Evolutionary conservation across 2,797 vertebrate genomes (phyloP).

Genomic region (Bucorvus abyssinicus): DNA sequence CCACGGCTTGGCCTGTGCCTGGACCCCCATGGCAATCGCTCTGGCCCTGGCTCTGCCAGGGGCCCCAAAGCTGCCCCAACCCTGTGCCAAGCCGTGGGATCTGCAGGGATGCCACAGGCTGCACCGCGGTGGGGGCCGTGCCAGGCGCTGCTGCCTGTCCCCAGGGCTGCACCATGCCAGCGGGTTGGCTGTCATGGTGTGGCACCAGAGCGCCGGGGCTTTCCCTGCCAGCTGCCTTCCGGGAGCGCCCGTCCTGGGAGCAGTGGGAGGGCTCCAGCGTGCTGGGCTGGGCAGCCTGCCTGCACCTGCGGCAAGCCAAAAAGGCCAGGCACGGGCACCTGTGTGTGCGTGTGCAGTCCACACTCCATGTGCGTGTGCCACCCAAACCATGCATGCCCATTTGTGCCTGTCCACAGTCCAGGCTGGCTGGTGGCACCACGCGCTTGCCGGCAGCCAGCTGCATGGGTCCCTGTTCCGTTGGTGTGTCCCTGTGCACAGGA

Average conservation of each 20-base stretch:
- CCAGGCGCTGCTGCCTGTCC: not conserved
- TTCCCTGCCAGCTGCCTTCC: not conserved
- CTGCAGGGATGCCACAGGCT: not conserved
- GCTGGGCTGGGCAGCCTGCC: not conserved
- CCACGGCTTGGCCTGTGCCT: fast-evolving
- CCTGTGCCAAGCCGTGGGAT: fast-evolving
- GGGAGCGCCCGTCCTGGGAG: not conserved
- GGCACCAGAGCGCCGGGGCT: not conserved
- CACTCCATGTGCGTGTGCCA: fast-evolving
- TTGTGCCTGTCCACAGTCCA: fast-evolving
- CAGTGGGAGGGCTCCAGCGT: not conserved
- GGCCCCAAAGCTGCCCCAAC: fast-evolving
- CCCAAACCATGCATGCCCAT: fast-evolving
- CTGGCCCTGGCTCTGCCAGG: not conserved
- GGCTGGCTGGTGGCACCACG: not conserved
- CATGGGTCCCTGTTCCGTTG: fast-evolving
- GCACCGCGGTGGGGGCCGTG: fast-evolving
- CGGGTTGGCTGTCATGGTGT: fast-evolving
- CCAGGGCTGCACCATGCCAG: fast-evolving
- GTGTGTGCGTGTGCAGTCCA: not conserved
- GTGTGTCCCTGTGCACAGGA: fast-evolving
- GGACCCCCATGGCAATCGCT: fast-evolving
- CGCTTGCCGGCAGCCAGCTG: not conserved
- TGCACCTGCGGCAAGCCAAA: not conserved
- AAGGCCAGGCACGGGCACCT: not conserved